These are phyloP conservation scores for Eristalinus sepulchralis DNA, from an alignment of 2,888 invertebrate genomes.

Conservation along the genomic window DNA sequence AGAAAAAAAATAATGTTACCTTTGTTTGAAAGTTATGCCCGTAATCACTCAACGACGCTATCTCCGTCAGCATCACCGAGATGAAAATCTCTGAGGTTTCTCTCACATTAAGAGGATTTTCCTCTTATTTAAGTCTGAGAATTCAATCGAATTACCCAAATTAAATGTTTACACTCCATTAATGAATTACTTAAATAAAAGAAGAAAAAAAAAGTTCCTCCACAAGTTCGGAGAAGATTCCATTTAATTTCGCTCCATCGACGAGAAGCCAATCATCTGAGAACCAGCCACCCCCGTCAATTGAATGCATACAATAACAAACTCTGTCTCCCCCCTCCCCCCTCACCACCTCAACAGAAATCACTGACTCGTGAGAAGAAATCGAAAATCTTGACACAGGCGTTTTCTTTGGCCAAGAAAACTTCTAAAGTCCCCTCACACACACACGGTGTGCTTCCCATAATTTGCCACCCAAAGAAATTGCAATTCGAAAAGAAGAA, in stretches of 20 bases:
- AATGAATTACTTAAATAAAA: conserved; percentile 39
- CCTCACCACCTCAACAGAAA: neutral
- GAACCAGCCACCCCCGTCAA: neutral
- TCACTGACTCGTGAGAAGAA: neutral
- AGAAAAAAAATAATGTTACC: neutral
- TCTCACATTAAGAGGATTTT: conserved; percentile 24
- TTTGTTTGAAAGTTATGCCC: neutral
- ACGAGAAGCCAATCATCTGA: conserved; percentile 58
- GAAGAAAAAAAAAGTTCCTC: conserved; percentile 18
- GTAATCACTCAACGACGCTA: neutral
- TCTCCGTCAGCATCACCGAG: neutral
- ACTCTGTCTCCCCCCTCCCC: neutral
- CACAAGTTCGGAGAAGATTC: neutral
- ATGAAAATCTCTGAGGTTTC: conserved; percentile 4
- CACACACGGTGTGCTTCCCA: neutral
- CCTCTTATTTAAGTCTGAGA: conserved; percentile 31
- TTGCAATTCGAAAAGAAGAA: neutral
- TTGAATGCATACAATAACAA: neutral
- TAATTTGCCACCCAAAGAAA: neutral
- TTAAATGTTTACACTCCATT: conserved; percentile 69
- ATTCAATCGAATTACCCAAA: conserved; percentile 61
- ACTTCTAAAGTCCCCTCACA: neutral
- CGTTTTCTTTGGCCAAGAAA: neutral
- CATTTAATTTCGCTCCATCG: conserved; percentile 53
- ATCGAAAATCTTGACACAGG: neutral